These are phyloP conservation scores for Himalopsyche phryganea DNA, from an alignment of 1,140 invertebrate genomes.

Conservation along the genomic window DNA sequence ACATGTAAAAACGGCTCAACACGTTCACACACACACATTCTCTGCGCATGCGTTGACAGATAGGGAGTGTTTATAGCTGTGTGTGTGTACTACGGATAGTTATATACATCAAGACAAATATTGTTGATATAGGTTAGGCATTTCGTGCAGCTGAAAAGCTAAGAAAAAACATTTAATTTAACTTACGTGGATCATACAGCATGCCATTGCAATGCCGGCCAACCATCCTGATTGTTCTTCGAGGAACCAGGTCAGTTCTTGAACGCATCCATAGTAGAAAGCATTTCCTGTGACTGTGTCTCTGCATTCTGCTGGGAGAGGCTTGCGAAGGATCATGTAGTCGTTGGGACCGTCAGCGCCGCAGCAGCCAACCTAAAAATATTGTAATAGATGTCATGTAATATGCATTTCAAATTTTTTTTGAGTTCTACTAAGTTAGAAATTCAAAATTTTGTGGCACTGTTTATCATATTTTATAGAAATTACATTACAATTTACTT, in stretches of 20 bases:
- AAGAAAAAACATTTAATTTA: too few species aligned
- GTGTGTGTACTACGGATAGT: too few species aligned
- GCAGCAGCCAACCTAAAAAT: constrained; percentile 76
- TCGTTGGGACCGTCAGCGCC: constrained; percentile 79
- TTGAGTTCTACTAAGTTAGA: too few species aligned
- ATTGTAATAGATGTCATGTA: background rate
- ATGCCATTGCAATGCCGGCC: constrained; percentile 69
- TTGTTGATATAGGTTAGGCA: too few species aligned
- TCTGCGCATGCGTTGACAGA: too few species aligned
- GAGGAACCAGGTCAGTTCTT: constrained; percentile 80
- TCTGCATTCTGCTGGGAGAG: constrained; percentile 74
- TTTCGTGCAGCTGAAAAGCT: too few species aligned
- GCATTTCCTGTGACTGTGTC: constrained; percentile 85
- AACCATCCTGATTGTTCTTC: constrained; percentile 80
- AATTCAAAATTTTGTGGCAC: too few species aligned
- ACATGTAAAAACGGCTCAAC: too few species aligned
- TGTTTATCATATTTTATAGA: background rate
- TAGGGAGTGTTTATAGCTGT: too few species aligned
- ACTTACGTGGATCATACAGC: constrained; percentile 68
- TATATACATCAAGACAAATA: too few species aligned
- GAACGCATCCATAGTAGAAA: constrained; percentile 81
- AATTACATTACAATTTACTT: background rate
- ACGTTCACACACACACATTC: too few species aligned
- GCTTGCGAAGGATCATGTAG: constrained; percentile 70
- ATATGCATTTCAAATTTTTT: background rate